Evolutionary conservation across 2,797 vertebrate species (phyloP).

Genomic region (Limosa lapponica): DNA sequence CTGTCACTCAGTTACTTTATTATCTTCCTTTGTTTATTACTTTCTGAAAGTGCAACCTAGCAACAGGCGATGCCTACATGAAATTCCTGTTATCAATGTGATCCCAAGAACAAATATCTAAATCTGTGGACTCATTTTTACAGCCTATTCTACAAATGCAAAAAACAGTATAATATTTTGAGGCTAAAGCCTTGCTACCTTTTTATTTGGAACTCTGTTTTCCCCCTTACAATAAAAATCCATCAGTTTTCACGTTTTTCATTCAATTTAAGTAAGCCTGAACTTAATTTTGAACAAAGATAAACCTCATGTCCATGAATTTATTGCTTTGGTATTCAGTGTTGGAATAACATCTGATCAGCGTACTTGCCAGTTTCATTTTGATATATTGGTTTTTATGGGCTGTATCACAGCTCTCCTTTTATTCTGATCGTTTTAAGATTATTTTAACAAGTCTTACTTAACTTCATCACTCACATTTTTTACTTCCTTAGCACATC

Average conservation of each 20-base stretch:
- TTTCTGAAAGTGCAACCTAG: constrained; percentile 35
- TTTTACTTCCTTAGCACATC: not conserved
- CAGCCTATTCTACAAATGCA: not conserved
- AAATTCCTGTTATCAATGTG: not conserved
- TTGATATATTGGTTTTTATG: not conserved
- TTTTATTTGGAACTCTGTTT: not conserved
- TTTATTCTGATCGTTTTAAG: fast-evolving
- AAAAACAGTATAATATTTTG: not conserved
- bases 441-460: not conserved
- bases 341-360: not conserved
- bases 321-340: not conserved
- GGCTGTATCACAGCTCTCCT: not conserved
- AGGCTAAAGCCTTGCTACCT: not conserved
- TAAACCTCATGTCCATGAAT: not conserved
- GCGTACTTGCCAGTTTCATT: not conserved
- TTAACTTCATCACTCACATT: not conserved
- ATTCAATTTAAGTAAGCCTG: not conserved
- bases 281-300: not conserved
- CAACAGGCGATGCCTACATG: constrained; percentile 37
- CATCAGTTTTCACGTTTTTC: not conserved
- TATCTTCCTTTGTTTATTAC: constrained; percentile 40
- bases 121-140: not conserved
- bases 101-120: not conserved
- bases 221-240: not conserved
- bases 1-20: constrained; percentile 30